Base-by-base conservation (phyloP, 2,888 invertebrate species). In the Caenorhabditis sp. region DNA sequence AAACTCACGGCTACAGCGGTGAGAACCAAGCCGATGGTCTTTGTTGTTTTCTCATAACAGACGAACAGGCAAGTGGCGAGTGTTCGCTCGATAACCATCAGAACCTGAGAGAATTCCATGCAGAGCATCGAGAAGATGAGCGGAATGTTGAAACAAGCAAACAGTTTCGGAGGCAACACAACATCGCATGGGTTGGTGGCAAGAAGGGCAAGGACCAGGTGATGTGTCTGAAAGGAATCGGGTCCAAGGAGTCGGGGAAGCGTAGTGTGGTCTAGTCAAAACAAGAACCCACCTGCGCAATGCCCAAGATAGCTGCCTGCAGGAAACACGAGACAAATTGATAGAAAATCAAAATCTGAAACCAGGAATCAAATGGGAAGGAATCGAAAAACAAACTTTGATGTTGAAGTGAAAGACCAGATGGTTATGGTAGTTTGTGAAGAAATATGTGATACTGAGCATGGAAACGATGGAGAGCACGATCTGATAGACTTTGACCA, bases 41-140 rank as follows among this genome's bases (percentile, higher is more conserved):
- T 70, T 20, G 78, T 70, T 0, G 78, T 40, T 56, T 58, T 80
- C 62, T 80, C 80, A 40, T 80, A 80, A 18, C 74, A 80, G 11
- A n/a, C 32, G 51, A 80, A 68, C 5, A 80, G 58, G 40, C 69
- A 80, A 18, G 69, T 71, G 8, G 80, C 80, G 11, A 80, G 26
- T 35, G 74, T 74, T 22, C 80, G 28, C 51, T 80, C 80, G 56
- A 80, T 69, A 18, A 80, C 74, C 80, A 80, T 80, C 13, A 68
- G 13, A 51, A 74, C 40, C 22, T 68, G 68, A 18, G 80, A 80
- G 51, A 72, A 74, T 61, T 80, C 80, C 47, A 80, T 80, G 37
- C 74, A 74, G 18, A 80, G 32, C 68, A 74, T 69, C 22, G 80
- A 74, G 32, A 80, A 72, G 18, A 69, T 60, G 13, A 80, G 18